phyloP scores from a whole-genome alignment of 2,797 vertebrate species.

The Eulemur coronatus region DNA sequence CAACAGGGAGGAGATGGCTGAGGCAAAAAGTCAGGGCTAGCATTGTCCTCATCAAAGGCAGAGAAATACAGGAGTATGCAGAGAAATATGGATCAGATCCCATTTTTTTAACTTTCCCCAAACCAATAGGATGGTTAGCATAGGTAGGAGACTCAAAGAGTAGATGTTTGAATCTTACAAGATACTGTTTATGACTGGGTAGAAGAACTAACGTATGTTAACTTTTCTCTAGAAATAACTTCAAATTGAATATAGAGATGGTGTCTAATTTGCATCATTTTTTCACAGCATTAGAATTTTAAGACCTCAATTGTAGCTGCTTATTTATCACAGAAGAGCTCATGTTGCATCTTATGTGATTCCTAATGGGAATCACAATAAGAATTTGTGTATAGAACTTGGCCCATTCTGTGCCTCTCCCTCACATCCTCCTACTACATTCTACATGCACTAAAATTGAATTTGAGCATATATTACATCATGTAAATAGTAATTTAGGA shows the following conservation, averaged over 20 bases:
- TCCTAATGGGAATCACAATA: not conserved
- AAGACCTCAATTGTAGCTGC: not conserved
- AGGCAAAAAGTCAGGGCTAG: not conserved
- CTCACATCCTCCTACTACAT: not conserved
- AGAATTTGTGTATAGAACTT: not conserved
- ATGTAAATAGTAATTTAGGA: slow-evolving; percentile 58
- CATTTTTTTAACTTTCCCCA: not conserved
- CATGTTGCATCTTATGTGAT: not conserved
- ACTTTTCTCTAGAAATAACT: slow-evolving; percentile 40
- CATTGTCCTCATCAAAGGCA: not conserved
- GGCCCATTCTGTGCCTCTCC: not conserved
- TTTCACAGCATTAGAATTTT: not conserved
- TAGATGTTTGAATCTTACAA: not conserved
- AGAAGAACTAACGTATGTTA: not conserved
- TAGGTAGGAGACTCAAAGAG: not conserved
- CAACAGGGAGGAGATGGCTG: not conserved
- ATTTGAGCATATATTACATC: not conserved
- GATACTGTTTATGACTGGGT: not conserved
- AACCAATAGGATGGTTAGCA: not conserved
- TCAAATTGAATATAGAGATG: not conserved
- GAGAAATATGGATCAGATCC: not conserved
- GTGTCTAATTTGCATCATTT: not conserved
- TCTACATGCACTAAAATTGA: not conserved
- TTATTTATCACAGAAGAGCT: not conserved
- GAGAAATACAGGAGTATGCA: not conserved